A percentile compares a stretch with the other conserved stretches of the same genome.
Conservation (phyloP, 1,140 invertebrate genomes). For the Papilio polyxenes region DNA sequence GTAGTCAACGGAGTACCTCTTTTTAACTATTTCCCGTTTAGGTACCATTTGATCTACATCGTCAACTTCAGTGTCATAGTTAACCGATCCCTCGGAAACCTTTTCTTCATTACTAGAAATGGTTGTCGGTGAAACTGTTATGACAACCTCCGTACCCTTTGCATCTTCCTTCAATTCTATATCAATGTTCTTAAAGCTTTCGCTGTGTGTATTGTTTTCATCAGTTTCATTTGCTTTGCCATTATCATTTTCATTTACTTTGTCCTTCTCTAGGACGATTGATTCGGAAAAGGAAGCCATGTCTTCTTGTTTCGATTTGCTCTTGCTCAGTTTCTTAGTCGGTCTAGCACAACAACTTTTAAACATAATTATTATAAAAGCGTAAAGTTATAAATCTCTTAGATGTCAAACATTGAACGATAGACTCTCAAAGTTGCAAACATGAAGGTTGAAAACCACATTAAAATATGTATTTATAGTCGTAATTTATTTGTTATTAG, state of each 20-base stretch:
- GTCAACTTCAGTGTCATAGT: constrained; percentile 54
- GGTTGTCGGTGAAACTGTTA: constrained; percentile 18
- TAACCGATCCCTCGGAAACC: constrained; percentile 52
- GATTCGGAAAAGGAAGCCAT: constrained; percentile 55
- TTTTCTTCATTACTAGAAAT: constrained; percentile 38
- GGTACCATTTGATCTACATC: constrained; percentile 60
- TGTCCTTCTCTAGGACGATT: constrained; percentile 45
- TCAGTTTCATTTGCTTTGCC: not conserved
- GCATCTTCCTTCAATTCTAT: not conserved
- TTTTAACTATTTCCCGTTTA: constrained; percentile 64
- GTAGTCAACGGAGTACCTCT: constrained; percentile 72
- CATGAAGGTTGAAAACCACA: constrained; percentile 50
- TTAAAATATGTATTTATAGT: constrained; percentile 42
- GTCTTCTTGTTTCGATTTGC: constrained; percentile 70
- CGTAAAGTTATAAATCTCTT: constrained; percentile 45
- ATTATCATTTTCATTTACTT: constrained; percentile 43
- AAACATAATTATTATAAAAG: constrained; percentile 74
- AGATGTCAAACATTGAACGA: constrained; percentile 43
- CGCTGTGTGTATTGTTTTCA: not conserved
- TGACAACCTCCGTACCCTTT: constrained; percentile 11
- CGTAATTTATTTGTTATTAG: constrained; percentile 36
- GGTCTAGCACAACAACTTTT: constrained; percentile 80
- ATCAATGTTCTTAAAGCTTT: not conserved
- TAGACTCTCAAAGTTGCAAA: constrained; percentile 57
- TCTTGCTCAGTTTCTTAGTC: constrained; percentile 76